Evolutionary conservation across 1,140 invertebrate species (phyloP).

Genomic region (Drosophila nasuta): DNA sequence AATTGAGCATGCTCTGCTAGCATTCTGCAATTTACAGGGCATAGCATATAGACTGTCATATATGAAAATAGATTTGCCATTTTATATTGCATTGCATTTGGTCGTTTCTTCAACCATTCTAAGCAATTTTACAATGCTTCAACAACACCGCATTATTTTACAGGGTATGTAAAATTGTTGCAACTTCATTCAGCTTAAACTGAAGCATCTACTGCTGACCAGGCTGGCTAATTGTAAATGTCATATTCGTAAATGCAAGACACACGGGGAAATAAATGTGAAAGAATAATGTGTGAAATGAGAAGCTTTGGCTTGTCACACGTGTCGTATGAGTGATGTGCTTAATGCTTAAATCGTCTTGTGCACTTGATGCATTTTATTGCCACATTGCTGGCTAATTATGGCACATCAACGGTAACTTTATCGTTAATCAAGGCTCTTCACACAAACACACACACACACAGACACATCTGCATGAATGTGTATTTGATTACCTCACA

Average conservation of each 20-base stretch:
- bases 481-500: background rate
- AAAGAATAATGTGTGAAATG: conserved; percentile 17
- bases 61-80: too few species aligned
- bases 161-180: too few species aligned
- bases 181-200: too few species aligned
- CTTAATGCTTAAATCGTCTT: conserved; percentile 32
- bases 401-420: conserved; percentile 49
- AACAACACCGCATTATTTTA: too few species aligned
- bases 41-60: too few species aligned
- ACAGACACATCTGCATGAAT: background rate
- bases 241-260: conserved; percentile 13
- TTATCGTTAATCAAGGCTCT: conserved; percentile 27
- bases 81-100: too few species aligned
- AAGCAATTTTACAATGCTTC: too few species aligned
- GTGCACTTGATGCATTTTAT: conserved; percentile 42
- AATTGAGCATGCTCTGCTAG: too few species aligned
- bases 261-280: background rate
- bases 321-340: conserved; percentile 44
- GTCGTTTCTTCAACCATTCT: too few species aligned
- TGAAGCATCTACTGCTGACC: background rate
- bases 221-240: conserved; percentile 7
- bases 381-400: conserved; percentile 45
- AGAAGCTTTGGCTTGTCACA: conserved; percentile 24
- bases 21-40: too few species aligned
- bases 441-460: background rate